These are phyloP conservation scores for Thysanoteuthis rhombus DNA, from an alignment of 2,888 invertebrate genomes.

Conservation along the genomic window DNA sequence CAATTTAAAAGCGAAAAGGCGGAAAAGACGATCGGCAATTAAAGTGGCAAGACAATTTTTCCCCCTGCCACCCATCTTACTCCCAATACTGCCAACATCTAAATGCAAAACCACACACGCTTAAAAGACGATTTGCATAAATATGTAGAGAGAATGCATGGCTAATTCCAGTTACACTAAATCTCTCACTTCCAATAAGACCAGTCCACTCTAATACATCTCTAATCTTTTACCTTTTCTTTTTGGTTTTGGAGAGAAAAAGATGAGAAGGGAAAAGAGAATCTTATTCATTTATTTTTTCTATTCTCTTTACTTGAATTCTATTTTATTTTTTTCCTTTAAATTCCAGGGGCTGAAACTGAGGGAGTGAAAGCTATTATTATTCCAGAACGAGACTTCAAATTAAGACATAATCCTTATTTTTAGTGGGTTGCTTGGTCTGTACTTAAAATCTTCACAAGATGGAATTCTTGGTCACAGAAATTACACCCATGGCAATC, in stretches of 20 bases:
- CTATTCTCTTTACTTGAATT: not conserved
- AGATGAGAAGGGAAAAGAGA: not conserved
- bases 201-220: not conserved
- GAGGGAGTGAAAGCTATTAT: not conserved
- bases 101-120: not conserved
- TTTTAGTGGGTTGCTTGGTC: not conserved
- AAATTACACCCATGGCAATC: not conserved
- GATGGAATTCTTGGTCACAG: not conserved
- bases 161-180: not conserved
- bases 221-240: not conserved
- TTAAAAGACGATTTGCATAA: constrained; percentile 12
- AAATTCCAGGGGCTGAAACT: not conserved
- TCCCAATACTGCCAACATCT: not conserved
- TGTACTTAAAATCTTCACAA: constrained; percentile 12
- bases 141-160: not conserved
- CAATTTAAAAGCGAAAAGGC: constrained; percentile 12
- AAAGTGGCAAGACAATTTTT: not conserved
- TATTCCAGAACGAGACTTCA: not conserved
- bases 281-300: not conserved
- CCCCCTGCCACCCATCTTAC: not conserved
- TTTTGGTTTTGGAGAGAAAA: not conserved
- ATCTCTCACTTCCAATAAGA: not conserved
- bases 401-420: not conserved
- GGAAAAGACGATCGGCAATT: not conserved
- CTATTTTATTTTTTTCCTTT: not conserved